Conservation (phyloP, 1,140 invertebrate species). For the Oncopodura yosiiana region DNA sequence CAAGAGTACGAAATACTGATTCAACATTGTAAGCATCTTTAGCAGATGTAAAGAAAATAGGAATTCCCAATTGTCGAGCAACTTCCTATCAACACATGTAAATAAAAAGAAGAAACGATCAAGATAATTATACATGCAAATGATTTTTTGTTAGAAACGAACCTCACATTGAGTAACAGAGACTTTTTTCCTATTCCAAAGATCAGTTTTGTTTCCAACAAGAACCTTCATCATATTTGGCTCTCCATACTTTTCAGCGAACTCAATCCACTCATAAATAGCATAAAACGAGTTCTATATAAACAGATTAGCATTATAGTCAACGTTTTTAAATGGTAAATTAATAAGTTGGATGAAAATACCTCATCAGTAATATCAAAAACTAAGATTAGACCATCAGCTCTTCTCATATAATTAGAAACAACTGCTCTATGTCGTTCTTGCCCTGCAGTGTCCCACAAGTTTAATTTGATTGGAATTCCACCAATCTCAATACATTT, state of each 20-base stretch:
- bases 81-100: too few relatives aligned
- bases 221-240: background rate
- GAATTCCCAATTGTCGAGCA: background rate
- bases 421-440: background rate
- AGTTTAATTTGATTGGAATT: background rate
- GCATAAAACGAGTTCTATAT: background rate
- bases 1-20: background rate
- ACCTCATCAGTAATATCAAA: background rate
- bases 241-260: background rate
- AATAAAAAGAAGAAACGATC: too few relatives aligned
- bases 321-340: too few relatives aligned
- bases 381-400: background rate
- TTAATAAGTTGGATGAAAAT: too few relatives aligned
- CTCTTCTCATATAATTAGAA: background rate
- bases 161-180: background rate
- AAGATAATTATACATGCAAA: too few relatives aligned
- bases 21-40: background rate
- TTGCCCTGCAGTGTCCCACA: background rate
- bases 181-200: background rate
- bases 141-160: too few relatives aligned
- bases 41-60: background rate
- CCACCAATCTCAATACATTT: too few relatives aligned
- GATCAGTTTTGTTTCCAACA: slow-evolving; percentile 2
- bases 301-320: too few relatives aligned
- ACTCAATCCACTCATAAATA: background rate